These are phyloP conservation scores for Crax fasciolata DNA, from an alignment of 2,797 vertebrate genomes.

Conservation along the genomic window DNA sequence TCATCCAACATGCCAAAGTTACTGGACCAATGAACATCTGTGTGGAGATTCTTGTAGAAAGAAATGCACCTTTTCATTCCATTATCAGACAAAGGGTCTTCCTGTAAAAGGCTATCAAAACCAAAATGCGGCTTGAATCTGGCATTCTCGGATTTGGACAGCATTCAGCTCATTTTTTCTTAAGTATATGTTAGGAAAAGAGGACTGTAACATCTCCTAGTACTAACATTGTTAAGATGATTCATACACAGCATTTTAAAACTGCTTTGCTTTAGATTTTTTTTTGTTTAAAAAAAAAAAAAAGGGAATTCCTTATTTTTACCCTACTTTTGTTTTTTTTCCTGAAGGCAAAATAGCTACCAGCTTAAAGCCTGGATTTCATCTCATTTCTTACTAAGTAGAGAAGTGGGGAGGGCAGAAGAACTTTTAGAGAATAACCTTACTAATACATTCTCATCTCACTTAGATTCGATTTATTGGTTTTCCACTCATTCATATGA, in stretches of 20 bases:
- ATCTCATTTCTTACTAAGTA: not conserved
- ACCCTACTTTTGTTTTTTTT: not conserved
- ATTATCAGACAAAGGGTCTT: not conserved
- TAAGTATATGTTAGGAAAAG: not conserved
- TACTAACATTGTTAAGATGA: not conserved
- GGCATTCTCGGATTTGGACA: not conserved
- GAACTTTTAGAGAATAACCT: not conserved
- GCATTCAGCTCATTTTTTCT: not conserved
- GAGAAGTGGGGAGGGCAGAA: not conserved
- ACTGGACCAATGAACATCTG: not conserved
- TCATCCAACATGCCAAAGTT: not conserved
- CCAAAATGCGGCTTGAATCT: not conserved
- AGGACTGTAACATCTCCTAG: not conserved
- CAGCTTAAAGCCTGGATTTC: not conserved
- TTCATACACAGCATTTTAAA: not conserved
- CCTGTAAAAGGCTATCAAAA: not conserved
- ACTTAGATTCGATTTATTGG: not conserved
- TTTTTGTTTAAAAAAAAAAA: not conserved
- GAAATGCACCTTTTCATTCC: not conserved
- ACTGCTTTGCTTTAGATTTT: not conserved
- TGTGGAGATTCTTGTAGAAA: not conserved
- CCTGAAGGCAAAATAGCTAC: not conserved
- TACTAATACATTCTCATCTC: not conserved
- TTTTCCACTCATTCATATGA: not conserved
- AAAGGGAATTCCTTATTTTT: not conserved